Evolutionary conservation across 1,140 invertebrate species (phyloP), one percentile per base, ranked within the genome.

Genomic region (Zaprionus inermis): DNA sequence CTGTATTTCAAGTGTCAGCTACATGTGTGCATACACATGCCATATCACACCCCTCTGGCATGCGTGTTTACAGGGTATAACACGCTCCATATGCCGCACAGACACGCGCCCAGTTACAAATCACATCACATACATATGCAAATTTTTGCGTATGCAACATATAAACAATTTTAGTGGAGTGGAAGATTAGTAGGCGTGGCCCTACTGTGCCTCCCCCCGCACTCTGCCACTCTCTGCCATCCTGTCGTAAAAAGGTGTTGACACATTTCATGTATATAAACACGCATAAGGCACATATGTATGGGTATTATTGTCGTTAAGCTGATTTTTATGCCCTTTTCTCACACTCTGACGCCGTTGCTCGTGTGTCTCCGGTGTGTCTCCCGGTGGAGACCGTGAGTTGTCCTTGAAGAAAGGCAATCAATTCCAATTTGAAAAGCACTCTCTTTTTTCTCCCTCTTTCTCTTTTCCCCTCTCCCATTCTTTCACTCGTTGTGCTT

Each of bases 381-480:
- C 24, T 28, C 24, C 24, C 24, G 3, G 24, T 28, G 24, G 44
- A 41, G 51, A 49, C 18, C 46, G 34, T 16, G 67, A 36, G 20
- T 28, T 76, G 38, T 38, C 65, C 58, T 75, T 70, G 44, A 61
- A 52, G 76, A 72, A 55, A 51, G 64, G 71, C 79, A 86, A 85
- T 85, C 81, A 84, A 84, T 84, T 84, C 78, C 78, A 83, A 84
- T 86, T 84, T 84, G 74, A 22, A 44, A 44, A 57, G 30, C 38
- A 34, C 54, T 32, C 41, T 28, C 1, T 30, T 24, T 14, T 7
- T 36, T 59, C 49, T 60, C 20, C 3, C 24, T 49, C 9, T 51
- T 38, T 28, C 30, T 9, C 7, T n/a, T n/a, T n/a, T 9, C 10
- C 34, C 11, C 5, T 6, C 0, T 6, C 14, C 14, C 5, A n/a